phyloP scores from a whole-genome alignment of 2,888 invertebrate genomes.

The Panzeria rudis region DNA sequence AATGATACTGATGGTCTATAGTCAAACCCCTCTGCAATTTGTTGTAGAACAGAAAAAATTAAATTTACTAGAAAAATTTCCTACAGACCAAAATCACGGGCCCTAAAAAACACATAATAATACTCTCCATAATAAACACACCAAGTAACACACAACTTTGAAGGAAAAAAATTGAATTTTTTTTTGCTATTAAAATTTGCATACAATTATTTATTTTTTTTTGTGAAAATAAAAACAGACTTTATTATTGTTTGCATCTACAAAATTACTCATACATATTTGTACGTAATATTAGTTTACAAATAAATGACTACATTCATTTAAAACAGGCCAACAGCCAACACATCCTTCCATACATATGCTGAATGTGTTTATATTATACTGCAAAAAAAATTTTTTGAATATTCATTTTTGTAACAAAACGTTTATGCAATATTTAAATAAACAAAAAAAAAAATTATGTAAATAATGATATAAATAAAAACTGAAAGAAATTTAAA shows the following conservation, averaged over 20 bases:
- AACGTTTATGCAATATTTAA: constrained; percentile 53
- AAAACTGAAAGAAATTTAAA: no score
- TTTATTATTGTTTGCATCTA: constrained; percentile 58
- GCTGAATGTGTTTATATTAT: constrained; percentile 32
- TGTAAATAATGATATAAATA: background rate
- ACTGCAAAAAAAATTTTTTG: constrained; percentile 12
- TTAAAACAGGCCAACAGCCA: constrained; percentile 9
- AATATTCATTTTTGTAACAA: constrained; percentile 57
- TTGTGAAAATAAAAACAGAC: constrained; percentile 37
- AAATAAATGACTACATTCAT: constrained; percentile 5
- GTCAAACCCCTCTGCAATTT: constrained; percentile 36
- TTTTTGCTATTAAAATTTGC: constrained; percentile 58
- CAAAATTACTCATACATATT: constrained; percentile 28
- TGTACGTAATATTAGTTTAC: constrained; percentile 22
- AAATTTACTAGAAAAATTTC: constrained; percentile 27
- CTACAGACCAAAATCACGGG: constrained; percentile 33
- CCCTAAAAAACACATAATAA: constrained; percentile 28
- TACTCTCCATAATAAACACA: background rate
- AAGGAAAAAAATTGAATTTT: constrained; percentile 17
- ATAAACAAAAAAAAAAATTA: constrained; percentile 10
- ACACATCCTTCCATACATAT: constrained; percentile 25
- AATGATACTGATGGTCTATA: constrained; percentile 50
- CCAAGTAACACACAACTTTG: background rate
- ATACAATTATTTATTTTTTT: constrained; percentile 27
- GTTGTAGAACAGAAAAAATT: constrained; percentile 15